phyloP scores from a whole-genome alignment of 2,113 vertebrate species.

The Pimephales promelas region DNA sequence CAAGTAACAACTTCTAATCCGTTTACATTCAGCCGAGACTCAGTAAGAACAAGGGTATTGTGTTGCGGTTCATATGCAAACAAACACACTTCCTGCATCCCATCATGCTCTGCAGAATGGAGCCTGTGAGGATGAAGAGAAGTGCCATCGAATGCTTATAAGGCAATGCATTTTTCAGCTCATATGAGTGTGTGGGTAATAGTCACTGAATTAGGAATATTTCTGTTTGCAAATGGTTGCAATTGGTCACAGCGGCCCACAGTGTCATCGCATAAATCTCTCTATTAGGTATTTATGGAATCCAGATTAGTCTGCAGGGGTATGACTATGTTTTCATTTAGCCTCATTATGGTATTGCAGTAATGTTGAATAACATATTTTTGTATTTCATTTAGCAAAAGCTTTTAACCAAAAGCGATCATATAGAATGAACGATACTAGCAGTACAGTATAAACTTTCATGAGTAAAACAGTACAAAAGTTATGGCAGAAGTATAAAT shows the following conservation, averaged over 20 bases:
- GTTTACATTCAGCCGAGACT: conserved; percentile 32
- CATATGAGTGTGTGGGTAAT: conserved; percentile 9
- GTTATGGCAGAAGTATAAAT: too few relatives aligned
- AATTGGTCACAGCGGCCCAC: conserved; percentile 18
- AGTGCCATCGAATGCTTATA: neutral
- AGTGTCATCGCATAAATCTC: neutral
- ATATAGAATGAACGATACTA: neutral
- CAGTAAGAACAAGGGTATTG: conserved; percentile 24
- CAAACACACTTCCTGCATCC: conserved; percentile 26
- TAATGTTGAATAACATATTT: neutral
- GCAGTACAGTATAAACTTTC: too few relatives aligned
- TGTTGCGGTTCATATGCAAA: conserved; percentile 13
- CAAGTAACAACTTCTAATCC: conserved; percentile 40
- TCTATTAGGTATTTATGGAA: conserved; percentile 28
- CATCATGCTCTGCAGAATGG: conserved; percentile 20
- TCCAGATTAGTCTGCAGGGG: conserved; percentile 23
- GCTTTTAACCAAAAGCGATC: neutral
- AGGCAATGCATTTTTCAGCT: conserved; percentile 7
- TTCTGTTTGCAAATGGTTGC: conserved; percentile 28
- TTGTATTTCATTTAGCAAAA: neutral
- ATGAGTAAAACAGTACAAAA: too few relatives aligned
- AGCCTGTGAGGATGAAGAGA: neutral
- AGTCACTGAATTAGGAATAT: conserved; percentile 37
- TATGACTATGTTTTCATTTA: neutral
- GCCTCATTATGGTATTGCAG: neutral